Evolutionary conservation across 1,140 invertebrate genomes (phyloP).

Genomic region (Drosophila novamexicana): DNA sequence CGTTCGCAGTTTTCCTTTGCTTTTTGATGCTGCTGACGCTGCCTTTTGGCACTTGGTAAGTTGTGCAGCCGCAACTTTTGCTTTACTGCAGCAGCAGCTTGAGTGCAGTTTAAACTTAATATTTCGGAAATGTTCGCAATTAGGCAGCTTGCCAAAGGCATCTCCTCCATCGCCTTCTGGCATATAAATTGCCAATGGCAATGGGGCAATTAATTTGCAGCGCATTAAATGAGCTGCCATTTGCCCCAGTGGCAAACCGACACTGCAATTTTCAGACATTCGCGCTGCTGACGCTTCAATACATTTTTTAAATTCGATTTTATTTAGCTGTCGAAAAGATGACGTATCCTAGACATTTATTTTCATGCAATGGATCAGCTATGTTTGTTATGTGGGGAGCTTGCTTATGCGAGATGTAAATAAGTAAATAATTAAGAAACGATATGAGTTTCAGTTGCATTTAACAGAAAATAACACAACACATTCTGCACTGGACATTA

Average conservation of each 20-base stretch:
- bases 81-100: constrained; percentile 44
- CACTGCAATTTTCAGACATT: constrained; percentile 37
- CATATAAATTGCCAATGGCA: constrained; percentile 75
- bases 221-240: constrained; percentile 78
- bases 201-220: constrained; percentile 79
- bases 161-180: constrained; percentile 27
- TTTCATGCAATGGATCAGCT: too few relatives aligned
- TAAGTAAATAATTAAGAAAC: too few relatives aligned
- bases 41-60: constrained; percentile 74
- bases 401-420: too few relatives aligned
- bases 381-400: too few relatives aligned
- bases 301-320: background rate
- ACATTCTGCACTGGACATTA: too few relatives aligned
- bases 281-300: background rate
- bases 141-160: constrained; percentile 80
- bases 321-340: background rate
- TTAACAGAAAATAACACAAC: too few relatives aligned
- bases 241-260: constrained; percentile 25
- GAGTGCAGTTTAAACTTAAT: constrained; percentile 82
- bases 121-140: constrained; percentile 81
- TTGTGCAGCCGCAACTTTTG: constrained; percentile 70
- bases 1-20: constrained; percentile 16
- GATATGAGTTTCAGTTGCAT: too few relatives aligned
- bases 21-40: constrained; percentile 23
- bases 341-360: background rate